Conservation (phyloP, 2,797 vertebrate genomes). For the Salmo trutta region DNA sequence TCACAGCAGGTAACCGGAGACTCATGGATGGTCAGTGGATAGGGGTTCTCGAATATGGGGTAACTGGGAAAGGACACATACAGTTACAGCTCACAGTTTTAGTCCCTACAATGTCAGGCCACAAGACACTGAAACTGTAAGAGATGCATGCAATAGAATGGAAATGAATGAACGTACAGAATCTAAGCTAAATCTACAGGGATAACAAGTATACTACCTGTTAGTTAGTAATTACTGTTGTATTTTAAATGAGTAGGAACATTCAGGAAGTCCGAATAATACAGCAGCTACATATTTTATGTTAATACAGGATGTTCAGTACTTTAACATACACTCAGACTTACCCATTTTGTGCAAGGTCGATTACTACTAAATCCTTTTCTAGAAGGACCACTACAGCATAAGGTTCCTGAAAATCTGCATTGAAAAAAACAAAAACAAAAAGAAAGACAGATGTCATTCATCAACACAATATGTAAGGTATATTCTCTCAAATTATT, state of each 20-base stretch:
- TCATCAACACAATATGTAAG: background rate
- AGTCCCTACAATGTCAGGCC: background rate
- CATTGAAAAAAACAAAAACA: conserved; percentile 8
- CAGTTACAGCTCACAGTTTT: background rate
- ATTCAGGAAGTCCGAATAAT: background rate
- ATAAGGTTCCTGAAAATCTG: conserved; percentile 99
- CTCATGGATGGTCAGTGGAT: conserved; percentile 96
- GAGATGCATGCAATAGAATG: background rate
- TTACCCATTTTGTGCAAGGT: conserved; percentile 99
- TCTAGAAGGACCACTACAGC: conserved; percentile 98
- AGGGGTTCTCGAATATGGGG: conserved; percentile 98
- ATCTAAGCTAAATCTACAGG: background rate
- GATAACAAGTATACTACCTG: background rate
- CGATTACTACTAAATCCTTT: conserved; percentile 99
- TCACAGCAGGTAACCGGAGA: conserved; percentile 98
- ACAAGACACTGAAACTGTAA: background rate
- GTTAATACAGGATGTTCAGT: background rate
- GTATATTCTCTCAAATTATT: background rate
- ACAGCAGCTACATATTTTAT: background rate
- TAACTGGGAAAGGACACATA: conserved; percentile 78
- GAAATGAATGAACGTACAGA: background rate
- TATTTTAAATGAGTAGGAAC: background rate
- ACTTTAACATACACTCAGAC: conserved; percentile 34
- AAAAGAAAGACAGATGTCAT: background rate
- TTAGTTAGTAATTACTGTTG: background rate